phyloP scores from a whole-genome alignment of 1,140 invertebrate genomes.

The Carcinoscorpius rotundicauda region DNA sequence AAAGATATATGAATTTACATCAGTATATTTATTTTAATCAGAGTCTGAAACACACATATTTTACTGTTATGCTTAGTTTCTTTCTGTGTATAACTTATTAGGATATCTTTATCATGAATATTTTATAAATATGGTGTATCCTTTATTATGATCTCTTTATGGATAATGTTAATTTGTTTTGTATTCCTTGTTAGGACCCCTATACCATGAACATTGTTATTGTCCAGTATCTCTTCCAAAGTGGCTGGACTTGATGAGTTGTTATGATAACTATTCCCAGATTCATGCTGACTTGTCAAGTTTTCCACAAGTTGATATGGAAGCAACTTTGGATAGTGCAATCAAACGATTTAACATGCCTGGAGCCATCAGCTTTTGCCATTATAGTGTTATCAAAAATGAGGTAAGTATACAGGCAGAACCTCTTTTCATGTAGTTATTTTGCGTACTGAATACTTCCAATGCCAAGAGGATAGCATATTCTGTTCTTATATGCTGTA shows the following conservation, averaged over 20 bases:
- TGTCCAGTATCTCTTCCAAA: conserved; percentile 55
- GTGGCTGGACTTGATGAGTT: conserved; percentile 57
- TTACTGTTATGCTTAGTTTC: conserved; percentile 18
- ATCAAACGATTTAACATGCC: conserved; percentile 52
- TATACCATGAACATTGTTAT: conserved; percentile 71
- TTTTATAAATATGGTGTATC: neutral
- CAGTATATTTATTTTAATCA: too few relatives aligned
- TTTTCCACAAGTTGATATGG: conserved; percentile 61
- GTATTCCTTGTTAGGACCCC: conserved; percentile 22
- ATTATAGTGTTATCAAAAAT: conserved; percentile 78
- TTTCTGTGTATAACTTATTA: conserved; percentile 26
- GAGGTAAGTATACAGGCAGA: conserved; percentile 39
- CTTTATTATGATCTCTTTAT: too few relatives aligned
- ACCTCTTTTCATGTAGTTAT: conserved; percentile 6
- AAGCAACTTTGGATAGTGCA: conserved; percentile 47
- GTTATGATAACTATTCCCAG: conserved; percentile 50
- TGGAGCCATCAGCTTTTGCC: conserved; percentile 70
- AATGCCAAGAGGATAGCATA: too few relatives aligned
- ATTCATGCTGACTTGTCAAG: conserved; percentile 57
- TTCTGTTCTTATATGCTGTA: too few relatives aligned
- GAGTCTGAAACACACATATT: too few relatives aligned
- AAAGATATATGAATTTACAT: too few relatives aligned
- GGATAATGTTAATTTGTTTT: neutral
- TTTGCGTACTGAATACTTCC: too few relatives aligned
- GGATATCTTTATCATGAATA: conserved; percentile 27